Evolutionary conservation across 2,113 vertebrate genomes (phyloP), one percentile per base, ranked within the genome.

Genomic region (Xyliphius kryptos): DNA sequence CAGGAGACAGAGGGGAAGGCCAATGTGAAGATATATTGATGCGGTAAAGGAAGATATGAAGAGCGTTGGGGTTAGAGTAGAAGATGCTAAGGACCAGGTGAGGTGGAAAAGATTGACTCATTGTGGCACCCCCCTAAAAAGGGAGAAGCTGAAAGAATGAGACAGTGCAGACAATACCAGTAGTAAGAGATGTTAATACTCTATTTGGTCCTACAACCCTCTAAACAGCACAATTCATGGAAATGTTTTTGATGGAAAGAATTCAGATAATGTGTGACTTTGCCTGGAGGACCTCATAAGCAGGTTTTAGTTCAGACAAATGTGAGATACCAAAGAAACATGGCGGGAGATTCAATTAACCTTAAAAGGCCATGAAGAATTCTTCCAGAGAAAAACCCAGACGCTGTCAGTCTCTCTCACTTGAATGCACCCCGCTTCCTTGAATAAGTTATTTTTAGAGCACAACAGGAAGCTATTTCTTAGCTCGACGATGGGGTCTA

Each of bases 361-460:
- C 51, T 32, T 14, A 44, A 32, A 12, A 47, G 43, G 15, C 20
- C 44, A n/a, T 32, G 20, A 47, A 47, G 21, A 13, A 44, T 58
- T n/a, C 21, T 8, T 7, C 5, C 40, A 9, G 17, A 17, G 26
- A 22, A 2, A 53, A 22, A 46, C 10, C 2, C 16, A 21, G 16
- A 6, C 41, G 19, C 60, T 12, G 9, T 52, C 61, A 16, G 19
- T 53, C 37, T 8, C 49, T 32, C 50, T 32, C 38, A 63, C 38
- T 44, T 14, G 11, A 20, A 14, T 12, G 40, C 19, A 7, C 22
- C 16, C 48, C 44, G 21, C 46, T 20, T 57, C 17, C 12, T 51
- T 49, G 40, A 50, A 46, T 5, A 1, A 22, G 22, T 20, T 71
- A 67, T 67, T 47, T 71, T 57, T 67, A 66, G 63, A 16, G 26